Evolutionary conservation across 35 echinoderm and acorn worm species (phyloP).

Genomic region (Chiridota heheva): DNA sequence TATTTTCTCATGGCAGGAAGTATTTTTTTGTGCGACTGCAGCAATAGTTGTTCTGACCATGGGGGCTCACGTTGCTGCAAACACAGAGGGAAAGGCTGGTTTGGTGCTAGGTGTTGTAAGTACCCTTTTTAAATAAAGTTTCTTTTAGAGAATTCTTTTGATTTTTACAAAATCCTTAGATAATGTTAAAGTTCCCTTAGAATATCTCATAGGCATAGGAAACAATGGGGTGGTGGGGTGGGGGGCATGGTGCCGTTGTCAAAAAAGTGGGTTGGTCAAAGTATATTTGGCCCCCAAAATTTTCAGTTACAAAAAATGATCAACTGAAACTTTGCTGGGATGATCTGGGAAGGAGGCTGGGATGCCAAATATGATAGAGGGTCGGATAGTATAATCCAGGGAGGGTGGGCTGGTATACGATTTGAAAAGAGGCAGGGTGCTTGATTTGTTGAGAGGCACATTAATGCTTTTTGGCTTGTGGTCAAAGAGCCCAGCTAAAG

Average conservation of each 20-base stretch:
- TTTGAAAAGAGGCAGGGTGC: too few species aligned
- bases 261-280: background rate
- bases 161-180: background rate
- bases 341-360: too few species aligned
- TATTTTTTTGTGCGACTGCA: slow-evolving; percentile 69
- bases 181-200: background rate
- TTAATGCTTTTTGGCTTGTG: too few species aligned
- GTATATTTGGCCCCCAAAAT: slow-evolving; percentile 6
- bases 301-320: slow-evolving; percentile 26
- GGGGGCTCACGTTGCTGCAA: slow-evolving; percentile 43
- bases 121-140: background rate
- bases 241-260: background rate
- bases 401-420: too few species aligned
- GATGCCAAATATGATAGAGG: too few species aligned
- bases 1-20: slow-evolving; percentile 32
- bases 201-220: background rate
- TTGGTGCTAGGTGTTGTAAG: slow-evolving; percentile 48
- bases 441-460: too few species aligned
- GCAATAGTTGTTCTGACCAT: slow-evolving; percentile 48
- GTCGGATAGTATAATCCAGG: too few species aligned
- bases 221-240: background rate
- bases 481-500: too few species aligned
- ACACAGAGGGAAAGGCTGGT: slow-evolving; percentile 29
- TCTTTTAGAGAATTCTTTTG: background rate
- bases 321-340: too few species aligned